phyloP scores from a whole-genome alignment of 2,113 vertebrate species.

The Mohoua ochrocephala region DNA sequence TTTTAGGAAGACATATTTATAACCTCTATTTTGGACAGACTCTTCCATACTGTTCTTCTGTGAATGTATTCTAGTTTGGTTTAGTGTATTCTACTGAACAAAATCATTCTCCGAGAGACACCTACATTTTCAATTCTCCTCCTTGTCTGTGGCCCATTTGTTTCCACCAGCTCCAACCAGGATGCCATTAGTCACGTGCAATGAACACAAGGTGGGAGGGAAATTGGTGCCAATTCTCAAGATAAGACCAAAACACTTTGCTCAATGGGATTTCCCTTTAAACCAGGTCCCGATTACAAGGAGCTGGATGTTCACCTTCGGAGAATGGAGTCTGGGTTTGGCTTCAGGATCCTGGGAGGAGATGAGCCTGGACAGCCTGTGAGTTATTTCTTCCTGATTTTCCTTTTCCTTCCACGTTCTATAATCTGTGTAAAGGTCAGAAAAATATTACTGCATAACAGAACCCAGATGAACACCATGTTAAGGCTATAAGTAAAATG shows the following conservation, averaged over 20 bases:
- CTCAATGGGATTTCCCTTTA: slow-evolving; percentile 66
- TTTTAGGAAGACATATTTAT: neutral
- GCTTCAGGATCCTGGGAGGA: slow-evolving; percentile 96
- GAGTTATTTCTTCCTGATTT: slow-evolving; percentile 71
- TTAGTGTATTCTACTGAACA: neutral
- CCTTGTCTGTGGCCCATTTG: slow-evolving; percentile 21
- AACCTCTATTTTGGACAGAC: neutral
- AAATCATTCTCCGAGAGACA: neutral
- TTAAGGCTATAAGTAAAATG: neutral
- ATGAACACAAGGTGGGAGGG: slow-evolving; percentile 32
- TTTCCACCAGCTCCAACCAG: slow-evolving; percentile 38
- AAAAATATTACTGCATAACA: neutral
- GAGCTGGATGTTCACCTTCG: slow-evolving; percentile 95
- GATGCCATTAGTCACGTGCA: slow-evolving; percentile 47
- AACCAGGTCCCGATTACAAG: slow-evolving; percentile 86
- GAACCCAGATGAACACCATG: neutral
- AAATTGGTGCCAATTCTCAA: neutral
- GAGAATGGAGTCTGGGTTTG: slow-evolving; percentile 96
- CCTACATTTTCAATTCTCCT: slow-evolving; percentile 13
- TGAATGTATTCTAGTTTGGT: neutral
- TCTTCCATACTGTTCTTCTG: neutral
- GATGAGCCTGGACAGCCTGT: slow-evolving; percentile 97
- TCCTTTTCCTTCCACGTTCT: neutral
- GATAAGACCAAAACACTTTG: neutral
- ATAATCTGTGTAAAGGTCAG: neutral